Conservation (phyloP, 1,140 invertebrate species). For the Bilobella aurantiaca region DNA sequence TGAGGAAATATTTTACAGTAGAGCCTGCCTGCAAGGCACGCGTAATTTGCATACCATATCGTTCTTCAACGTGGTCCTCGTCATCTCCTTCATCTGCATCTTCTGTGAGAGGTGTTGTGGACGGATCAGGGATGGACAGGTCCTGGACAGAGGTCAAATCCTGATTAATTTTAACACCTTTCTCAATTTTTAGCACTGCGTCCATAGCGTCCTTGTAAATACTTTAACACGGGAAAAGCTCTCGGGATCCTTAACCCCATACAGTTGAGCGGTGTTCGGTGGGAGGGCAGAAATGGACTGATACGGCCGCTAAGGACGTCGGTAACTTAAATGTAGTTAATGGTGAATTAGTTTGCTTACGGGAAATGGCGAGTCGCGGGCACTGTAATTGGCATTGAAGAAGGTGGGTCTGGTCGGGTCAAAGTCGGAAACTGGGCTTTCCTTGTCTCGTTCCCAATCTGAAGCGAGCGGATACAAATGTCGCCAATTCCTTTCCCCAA, state of each 20-base stretch:
- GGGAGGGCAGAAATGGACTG: too few relatives aligned
- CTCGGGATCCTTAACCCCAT: too few relatives aligned
- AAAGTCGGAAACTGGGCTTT: constrained; percentile 17
- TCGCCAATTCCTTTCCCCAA: constrained; percentile 32
- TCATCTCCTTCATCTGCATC: neutral
- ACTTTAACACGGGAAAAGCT: too few relatives aligned
- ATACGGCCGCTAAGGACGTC: neutral
- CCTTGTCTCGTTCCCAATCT: constrained; percentile 19
- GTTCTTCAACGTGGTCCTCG: too few relatives aligned
- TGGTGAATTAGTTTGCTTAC: neutral
- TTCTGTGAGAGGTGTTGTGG: neutral
- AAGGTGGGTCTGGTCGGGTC: constrained; percentile 17
- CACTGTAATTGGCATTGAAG: too few relatives aligned
- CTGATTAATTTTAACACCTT: neutral
- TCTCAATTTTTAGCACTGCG: neutral
- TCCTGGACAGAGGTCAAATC: constrained; percentile 13
- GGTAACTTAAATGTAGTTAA: neutral
- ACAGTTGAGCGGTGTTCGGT: too few relatives aligned
- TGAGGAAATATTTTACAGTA: too few relatives aligned
- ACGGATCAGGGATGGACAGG: constrained; percentile 20
- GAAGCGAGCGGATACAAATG: constrained; percentile 19
- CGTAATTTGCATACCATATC: too few relatives aligned
- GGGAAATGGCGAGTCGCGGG: too few relatives aligned
- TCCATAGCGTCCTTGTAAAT: neutral
- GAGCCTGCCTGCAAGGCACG: too few relatives aligned